Percentiles rank a stretch among this genome's conserved stretches.
Evolutionary conservation across 2,888 invertebrate genomes (phyloP).

Genomic region (Andrena minutula): DNA sequence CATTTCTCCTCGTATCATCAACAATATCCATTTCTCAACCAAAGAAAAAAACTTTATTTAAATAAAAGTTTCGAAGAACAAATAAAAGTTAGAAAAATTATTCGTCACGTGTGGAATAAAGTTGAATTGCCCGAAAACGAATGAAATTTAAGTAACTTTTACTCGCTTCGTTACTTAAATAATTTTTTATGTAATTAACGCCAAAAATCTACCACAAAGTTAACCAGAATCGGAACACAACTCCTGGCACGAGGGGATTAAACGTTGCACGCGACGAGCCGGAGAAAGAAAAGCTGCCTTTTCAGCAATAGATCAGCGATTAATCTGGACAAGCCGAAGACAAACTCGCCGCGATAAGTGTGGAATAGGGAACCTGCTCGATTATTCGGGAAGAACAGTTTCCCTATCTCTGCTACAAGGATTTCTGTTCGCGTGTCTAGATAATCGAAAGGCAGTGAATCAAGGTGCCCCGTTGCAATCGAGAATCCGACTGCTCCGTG

Average conservation of each 20-base stretch:
- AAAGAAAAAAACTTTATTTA: too few species aligned
- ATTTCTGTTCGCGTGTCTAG: constrained; percentile 14
- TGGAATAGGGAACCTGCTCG: constrained; percentile 1
- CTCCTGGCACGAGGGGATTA: not conserved
- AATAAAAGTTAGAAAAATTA: too few species aligned
- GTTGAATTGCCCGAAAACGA: too few species aligned
- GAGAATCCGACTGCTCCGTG: not conserved
- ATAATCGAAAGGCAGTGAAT: constrained; percentile 13
- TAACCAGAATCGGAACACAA: not conserved
- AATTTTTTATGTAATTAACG: too few species aligned
- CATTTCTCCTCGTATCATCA: too few species aligned
- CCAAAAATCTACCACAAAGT: too few species aligned
- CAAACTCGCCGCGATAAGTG: constrained; percentile 7
- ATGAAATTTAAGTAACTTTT: too few species aligned
- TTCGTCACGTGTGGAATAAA: too few species aligned
- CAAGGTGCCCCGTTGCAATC: not conserved
- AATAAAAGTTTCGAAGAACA: too few species aligned
- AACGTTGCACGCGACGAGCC: not conserved
- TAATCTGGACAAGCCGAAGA: constrained; percentile 12
- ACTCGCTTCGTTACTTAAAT: too few species aligned
- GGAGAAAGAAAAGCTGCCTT: not conserved
- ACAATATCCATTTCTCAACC: too few species aligned
- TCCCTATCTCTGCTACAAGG: not conserved
- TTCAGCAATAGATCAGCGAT: not conserved
- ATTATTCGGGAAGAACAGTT: constrained; percentile 16